Evolutionary conservation across 2,888 invertebrate species (phyloP).

Genomic region (Laspeyria flexula): DNA sequence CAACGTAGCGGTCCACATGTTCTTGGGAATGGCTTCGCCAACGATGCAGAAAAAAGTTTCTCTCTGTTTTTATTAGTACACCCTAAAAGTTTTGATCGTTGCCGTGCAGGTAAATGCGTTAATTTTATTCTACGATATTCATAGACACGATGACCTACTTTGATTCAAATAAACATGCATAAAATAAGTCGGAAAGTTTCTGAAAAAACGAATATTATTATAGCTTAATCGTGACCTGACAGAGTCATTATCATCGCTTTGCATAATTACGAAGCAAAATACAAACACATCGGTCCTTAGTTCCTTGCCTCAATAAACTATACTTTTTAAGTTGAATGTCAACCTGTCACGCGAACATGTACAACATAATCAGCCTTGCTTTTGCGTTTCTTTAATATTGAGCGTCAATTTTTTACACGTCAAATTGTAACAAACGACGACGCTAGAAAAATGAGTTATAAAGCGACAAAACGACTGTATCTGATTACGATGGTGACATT

Average conservation of each 20-base stretch:
- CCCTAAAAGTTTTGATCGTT: slow-evolving; percentile 60
- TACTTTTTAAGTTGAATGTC: slow-evolving; percentile 67
- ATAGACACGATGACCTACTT: slow-evolving; percentile 35
- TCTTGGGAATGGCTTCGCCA: slow-evolving; percentile 82
- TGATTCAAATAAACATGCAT: slow-evolving; percentile 27
- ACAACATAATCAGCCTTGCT: slow-evolving; percentile 58
- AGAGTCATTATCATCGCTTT: slow-evolving; percentile 62
- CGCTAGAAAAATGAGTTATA: slow-evolving; percentile 6
- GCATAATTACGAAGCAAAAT: slow-evolving; percentile 67
- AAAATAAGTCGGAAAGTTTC: slow-evolving; percentile 35
- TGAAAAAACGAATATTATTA: slow-evolving; percentile 36
- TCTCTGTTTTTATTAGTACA: slow-evolving; percentile 54
- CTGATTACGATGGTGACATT: not conserved
- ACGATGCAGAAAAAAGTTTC: slow-evolving; percentile 81
- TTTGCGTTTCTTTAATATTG: slow-evolving; percentile 26
- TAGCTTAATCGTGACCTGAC: slow-evolving; percentile 62
- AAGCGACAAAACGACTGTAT: slow-evolving; percentile 14
- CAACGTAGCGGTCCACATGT: slow-evolving; percentile 84
- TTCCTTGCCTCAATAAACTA: slow-evolving; percentile 52
- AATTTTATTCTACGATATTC: slow-evolving; percentile 12
- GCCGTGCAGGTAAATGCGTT: slow-evolving; percentile 1
- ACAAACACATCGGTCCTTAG: slow-evolving; percentile 63
- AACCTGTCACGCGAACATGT: slow-evolving; percentile 70
- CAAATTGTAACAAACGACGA: slow-evolving; percentile 20
- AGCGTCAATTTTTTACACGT: slow-evolving; percentile 51